Evolutionary conservation across 2,797 vertebrate species (phyloP), one percentile per base, ranked within the genome.

Genomic region (Bovichtus diacanthus): DNA sequence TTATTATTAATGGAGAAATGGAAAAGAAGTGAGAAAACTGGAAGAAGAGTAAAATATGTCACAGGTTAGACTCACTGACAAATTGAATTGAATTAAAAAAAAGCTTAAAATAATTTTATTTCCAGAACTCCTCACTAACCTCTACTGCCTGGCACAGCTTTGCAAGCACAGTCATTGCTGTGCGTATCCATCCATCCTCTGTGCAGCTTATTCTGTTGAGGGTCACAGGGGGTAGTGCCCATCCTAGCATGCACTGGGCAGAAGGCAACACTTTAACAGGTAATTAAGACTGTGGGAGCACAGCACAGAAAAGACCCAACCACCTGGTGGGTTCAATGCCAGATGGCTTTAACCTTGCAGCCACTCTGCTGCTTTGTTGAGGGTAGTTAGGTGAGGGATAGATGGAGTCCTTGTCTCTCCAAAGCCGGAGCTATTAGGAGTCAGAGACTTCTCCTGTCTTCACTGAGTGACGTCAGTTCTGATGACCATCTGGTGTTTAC

Each of bases 41-140:
- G 9, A 34, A 34, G 7, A 34, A 31, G 9, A 34, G 34, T 34
- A 34, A 6, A 34, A 9, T 34, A 34, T 69, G 18, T 65, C 47
- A 70, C 70, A 39, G 53, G 72, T 64, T 55, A n/a, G 16, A 65
- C 78, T 55, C 16, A 41, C 51, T 36, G n/a, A n/a, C n/a, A n/a
- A n/a, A n/a, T n/a, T n/a, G n/a, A n/a, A n/a, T n/a, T n/a, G n/a
- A n/a, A n/a, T n/a, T n/a, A n/a, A n/a, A n/a, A n/a, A n/a, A n/a
- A n/a, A n/a, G n/a, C n/a, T n/a, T 15, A 58, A 39, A 36, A 54
- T 36, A 4, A 38, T 39, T 58, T 21, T 34, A 5, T 41, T 31
- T 31, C 31, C 31, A 7, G 31, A 31, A 31, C 29, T 31, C 34
- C 55, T 58, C n/a, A 16, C 16, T 54, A 10, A 54, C 27, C 50